Evolutionary conservation across 2,113 vertebrate genomes (phyloP).

Genomic region (Leptocoma aspasia): DNA sequence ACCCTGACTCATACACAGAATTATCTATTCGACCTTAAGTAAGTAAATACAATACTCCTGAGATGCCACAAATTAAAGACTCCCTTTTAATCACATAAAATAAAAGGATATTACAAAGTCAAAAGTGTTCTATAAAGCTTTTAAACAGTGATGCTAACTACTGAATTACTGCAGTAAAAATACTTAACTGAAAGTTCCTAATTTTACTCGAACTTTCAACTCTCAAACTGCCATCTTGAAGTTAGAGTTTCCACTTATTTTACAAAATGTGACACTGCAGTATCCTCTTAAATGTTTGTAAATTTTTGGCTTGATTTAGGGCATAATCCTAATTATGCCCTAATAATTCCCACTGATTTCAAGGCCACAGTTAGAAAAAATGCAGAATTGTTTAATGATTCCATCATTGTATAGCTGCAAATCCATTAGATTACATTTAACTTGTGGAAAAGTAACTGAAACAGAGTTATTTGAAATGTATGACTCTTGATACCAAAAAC

Average conservation of each 20-base stretch:
- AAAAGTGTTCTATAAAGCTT: not conserved
- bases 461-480: not conserved
- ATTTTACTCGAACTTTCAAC: not conserved
- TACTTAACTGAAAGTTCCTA: not conserved
- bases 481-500: not conserved
- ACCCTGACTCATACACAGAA: not conserved
- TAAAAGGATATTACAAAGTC: not conserved
- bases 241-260: not conserved
- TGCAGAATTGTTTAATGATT: not conserved
- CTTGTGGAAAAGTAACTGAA: not conserved
- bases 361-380: not conserved
- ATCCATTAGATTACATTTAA: not conserved
- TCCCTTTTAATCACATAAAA: not conserved
- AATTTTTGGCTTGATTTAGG: not conserved
- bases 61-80: not conserved
- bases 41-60: conserved; percentile 11
- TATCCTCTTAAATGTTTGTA: not conserved
- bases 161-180: not conserved
- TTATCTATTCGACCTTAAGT: not conserved
- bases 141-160: not conserved
- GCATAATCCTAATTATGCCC: no score
- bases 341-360: not conserved
- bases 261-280: not conserved
- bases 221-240: not conserved
- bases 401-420: not conserved